Evolutionary conservation across 2,797 vertebrate species (phyloP), one percentile per base, ranked within the genome.

Genomic region (Staurois parvus): DNA sequence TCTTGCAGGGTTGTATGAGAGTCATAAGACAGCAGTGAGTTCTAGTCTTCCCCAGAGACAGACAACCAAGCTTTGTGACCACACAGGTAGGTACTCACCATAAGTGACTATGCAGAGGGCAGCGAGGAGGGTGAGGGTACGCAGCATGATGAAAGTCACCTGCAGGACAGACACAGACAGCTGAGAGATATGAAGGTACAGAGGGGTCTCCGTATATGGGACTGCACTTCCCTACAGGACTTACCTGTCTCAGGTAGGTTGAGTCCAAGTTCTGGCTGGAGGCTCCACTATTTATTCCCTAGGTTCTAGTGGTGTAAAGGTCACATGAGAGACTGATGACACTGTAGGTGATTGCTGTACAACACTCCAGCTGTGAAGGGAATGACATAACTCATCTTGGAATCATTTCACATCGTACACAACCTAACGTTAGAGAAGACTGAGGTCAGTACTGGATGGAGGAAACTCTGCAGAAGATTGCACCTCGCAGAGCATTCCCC

Each of bases 61-160:
- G 37, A 7, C 37, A 37, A 37, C 37, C 37, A 37, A 37, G 8
- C 37, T 9, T 37, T 37, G 37, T 37, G 37, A 37, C 37, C 37
- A 37, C 37, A 37, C 37, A 37, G 37, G 37, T 37, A 37, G 52
- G 19, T 24, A 85, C 72, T 81, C 29, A 85, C 84, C 29, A 21
- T 85, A 48, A 52, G 84, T 56, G 8, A 81, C 19, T 19, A 64
- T 32, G 26, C 84, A 85, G 29, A 81, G 62, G 17, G 72, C 77
- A 11, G 79, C 42, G 4, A 85, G 72, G 7, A 85, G 15, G 13
- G 77, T 29, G 21, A 85, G 28, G 15, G 76, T 30, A 15, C 64
- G 62, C 62, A 85, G 72, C 84, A 85, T 85, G 78, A 64, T 68
- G 42, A 59, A n/a, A 24, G 21, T 59, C 21, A 24, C 52, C 52